These are phyloP conservation scores for Geophilus truncorum DNA, from an alignment of 2,888 invertebrate genomes.

Conservation along the genomic window DNA sequence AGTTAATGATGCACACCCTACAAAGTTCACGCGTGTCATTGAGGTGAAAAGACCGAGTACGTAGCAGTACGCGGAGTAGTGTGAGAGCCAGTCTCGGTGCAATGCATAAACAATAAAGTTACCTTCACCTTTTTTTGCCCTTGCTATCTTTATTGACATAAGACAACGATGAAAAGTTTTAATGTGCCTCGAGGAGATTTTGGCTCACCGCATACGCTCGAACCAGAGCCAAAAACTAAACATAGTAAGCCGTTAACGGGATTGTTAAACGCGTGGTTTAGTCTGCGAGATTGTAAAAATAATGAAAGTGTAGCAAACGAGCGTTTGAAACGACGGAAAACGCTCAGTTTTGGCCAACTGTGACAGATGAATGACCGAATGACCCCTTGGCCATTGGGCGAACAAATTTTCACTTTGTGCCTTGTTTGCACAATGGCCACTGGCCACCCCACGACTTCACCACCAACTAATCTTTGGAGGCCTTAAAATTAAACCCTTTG, in stretches of 20 bases:
- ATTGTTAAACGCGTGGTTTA: neutral
- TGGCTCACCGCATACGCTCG: neutral
- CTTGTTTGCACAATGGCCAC: neutral
- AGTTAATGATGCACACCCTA: neutral
- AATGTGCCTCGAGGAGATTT: constrained; percentile 5
- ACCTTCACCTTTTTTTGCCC: neutral
- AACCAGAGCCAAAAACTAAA: constrained; percentile 12
- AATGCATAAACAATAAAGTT: neutral
- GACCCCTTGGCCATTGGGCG: neutral
- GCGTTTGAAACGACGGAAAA: neutral
- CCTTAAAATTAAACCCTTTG: constrained; percentile 27
- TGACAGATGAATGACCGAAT: neutral
- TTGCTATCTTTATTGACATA: neutral
- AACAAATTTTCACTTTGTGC: constrained; percentile 27
- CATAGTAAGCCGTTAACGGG: neutral
- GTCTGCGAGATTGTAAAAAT: neutral
- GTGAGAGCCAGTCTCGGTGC: neutral
- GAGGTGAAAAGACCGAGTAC: neutral
- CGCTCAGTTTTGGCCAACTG: neutral
- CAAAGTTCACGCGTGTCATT: neutral
- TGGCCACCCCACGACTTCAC: neutral
- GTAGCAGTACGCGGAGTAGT: too few relatives aligned
- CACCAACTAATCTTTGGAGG: neutral
- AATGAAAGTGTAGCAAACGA: neutral
- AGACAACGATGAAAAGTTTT: neutral